phyloP scores from a whole-genome alignment of 37 sponge, comb jelly and placozoan species.

The Oopsacas minuta region DNA sequence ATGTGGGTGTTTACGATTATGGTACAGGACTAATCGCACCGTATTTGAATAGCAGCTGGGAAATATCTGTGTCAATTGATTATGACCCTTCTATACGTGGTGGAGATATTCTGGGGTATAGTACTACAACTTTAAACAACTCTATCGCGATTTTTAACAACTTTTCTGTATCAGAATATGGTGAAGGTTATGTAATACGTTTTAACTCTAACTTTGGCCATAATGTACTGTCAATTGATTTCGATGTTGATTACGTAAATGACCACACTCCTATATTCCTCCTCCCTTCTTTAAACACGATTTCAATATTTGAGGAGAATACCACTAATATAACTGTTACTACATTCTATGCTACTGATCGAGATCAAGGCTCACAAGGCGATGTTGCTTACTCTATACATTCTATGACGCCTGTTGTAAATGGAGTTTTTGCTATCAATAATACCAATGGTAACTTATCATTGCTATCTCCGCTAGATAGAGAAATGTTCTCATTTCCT shows the following conservation, averaged over 20 bases:
- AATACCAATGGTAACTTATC: background rate
- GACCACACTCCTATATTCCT: background rate
- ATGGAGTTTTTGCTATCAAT: background rate
- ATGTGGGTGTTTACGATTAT: background rate
- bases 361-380: background rate
- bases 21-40: background rate
- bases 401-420: background rate
- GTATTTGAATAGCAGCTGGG: background rate
- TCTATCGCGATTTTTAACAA: background rate
- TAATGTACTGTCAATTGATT: background rate
- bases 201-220: background rate
- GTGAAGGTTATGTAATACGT: background rate
- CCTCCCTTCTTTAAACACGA: background rate
- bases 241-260: background rate
- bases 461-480: background rate
- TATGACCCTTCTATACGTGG: background rate
- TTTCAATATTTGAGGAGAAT: background rate
- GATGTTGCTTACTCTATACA: background rate
- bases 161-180: conserved; percentile 10
- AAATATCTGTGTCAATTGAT: background rate
- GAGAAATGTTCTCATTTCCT: background rate
- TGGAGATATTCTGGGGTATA: background rate
- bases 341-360: background rate
- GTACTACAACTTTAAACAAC: background rate
- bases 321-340: background rate